Conservation (phyloP, 2,113 vertebrate species). For the Bufo bufo region DNA sequence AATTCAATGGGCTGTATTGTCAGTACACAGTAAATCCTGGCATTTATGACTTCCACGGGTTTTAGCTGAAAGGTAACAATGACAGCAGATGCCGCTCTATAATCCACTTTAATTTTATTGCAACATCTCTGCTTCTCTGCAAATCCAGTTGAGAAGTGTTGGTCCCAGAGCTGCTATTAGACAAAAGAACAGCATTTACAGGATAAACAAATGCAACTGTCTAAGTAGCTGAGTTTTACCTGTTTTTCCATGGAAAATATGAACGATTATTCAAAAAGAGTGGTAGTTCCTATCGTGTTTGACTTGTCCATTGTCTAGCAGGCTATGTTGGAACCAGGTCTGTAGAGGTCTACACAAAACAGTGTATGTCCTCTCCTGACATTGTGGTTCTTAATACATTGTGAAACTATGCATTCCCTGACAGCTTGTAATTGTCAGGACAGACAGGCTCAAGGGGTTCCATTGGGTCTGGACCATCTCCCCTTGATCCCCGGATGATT, state of each 20-base stretch:
- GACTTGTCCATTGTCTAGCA: background rate
- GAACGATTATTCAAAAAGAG: background rate
- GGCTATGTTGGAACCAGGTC: background rate
- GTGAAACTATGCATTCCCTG: too few relatives aligned
- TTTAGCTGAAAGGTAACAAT: conserved; percentile 51
- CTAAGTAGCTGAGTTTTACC: background rate
- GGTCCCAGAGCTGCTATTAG: conserved; percentile 4
- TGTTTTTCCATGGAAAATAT: background rate
- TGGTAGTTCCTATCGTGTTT: background rate
- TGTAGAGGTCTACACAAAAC: background rate
- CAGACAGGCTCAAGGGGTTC: too few relatives aligned
- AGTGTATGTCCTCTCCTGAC: background rate
- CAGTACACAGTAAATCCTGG: conserved; percentile 41
- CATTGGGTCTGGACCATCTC: too few relatives aligned
- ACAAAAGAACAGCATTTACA: background rate
- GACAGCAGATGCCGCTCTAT: conserved; percentile 47
- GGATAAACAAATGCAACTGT: background rate
- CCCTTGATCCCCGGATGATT: too few relatives aligned
- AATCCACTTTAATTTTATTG: conserved; percentile 53
- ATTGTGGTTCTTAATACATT: too few relatives aligned
- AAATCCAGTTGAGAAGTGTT: conserved; percentile 30
- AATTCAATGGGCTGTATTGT: conserved; percentile 45
- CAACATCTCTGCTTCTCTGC: conserved; percentile 16
- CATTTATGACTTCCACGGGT: conserved; percentile 49
- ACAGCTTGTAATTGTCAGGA: too few relatives aligned